Percentiles rank a stretch among this genome's conserved stretches.
Evolutionary conservation across 2,113 vertebrate genomes (phyloP).

Genomic region (Strigops habroptila): DNA sequence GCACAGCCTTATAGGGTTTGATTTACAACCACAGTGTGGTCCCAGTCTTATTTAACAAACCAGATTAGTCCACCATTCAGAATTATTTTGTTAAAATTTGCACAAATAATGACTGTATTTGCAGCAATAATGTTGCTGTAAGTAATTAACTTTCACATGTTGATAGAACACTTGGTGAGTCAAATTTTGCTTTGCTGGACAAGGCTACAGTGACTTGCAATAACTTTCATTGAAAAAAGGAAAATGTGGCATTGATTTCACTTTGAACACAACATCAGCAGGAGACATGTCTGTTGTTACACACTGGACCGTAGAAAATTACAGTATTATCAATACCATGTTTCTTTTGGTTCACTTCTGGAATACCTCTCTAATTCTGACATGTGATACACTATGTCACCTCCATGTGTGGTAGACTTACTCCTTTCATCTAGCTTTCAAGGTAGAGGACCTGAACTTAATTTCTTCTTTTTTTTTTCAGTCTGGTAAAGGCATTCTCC

Average conservation of each 20-base stretch:
- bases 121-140: background rate
- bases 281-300: background rate
- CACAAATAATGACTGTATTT: background rate
- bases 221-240: background rate
- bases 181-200: background rate
- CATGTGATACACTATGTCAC: background rate
- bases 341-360: background rate
- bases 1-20: background rate
- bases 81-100: background rate
- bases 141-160: background rate
- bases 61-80: background rate
- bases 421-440: conserved; percentile 25
- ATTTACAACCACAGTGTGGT: background rate
- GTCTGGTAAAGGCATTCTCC: background rate
- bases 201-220: background rate
- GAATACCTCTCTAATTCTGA: conserved; percentile 1
- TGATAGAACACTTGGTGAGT: background rate
- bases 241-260: conserved; percentile 50
- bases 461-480: background rate
- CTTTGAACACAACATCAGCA: background rate
- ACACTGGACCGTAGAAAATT: background rate
- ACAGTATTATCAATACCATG: conserved; percentile 29
- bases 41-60: background rate
- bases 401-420: background rate
- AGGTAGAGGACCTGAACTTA: background rate